Evolutionary conservation across 2,797 vertebrate genomes (phyloP).

Genomic region (Diglossa cyanea): DNA sequence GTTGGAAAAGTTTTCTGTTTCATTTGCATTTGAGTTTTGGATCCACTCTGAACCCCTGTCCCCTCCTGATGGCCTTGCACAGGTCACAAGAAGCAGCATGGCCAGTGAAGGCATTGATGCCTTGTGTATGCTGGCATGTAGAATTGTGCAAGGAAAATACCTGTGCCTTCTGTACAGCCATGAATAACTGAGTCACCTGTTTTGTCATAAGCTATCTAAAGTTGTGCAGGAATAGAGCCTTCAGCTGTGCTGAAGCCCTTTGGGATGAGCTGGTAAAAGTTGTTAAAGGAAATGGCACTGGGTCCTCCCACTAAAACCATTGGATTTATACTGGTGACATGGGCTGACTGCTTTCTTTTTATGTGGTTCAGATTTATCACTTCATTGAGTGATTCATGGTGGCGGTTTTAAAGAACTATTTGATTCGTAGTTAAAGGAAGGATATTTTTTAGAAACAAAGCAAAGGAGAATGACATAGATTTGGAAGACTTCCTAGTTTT

Average conservation of each 20-base stretch:
- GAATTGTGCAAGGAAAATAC: not conserved
- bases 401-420: slow-evolving; percentile 4
- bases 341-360: slow-evolving; percentile 1
- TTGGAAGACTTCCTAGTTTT: not conserved
- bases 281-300: not conserved
- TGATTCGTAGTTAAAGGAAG: slow-evolving; percentile 19
- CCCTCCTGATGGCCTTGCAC: not conserved
- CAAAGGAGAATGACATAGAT: not conserved
- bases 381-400: slow-evolving; percentile 3
- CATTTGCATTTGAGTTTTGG: not conserved
- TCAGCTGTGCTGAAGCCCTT: not conserved
- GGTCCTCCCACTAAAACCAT: not conserved
- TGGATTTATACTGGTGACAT: slow-evolving; percentile 5
- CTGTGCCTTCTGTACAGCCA: not conserved
- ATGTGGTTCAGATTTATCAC: slow-evolving; percentile 17
- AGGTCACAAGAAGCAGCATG: not conserved
- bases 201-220: not conserved
- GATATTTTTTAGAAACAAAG: not conserved
- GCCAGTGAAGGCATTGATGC: accelerated
- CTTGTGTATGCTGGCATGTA: not conserved
- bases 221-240: not conserved
- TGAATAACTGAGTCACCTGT: not conserved
- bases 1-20: not conserved
- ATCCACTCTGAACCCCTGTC: not conserved
- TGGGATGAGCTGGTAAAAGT: not conserved